Evolutionary conservation across 2,888 invertebrate species (phyloP).

Genomic region (Brachyopa scutellaris): DNA sequence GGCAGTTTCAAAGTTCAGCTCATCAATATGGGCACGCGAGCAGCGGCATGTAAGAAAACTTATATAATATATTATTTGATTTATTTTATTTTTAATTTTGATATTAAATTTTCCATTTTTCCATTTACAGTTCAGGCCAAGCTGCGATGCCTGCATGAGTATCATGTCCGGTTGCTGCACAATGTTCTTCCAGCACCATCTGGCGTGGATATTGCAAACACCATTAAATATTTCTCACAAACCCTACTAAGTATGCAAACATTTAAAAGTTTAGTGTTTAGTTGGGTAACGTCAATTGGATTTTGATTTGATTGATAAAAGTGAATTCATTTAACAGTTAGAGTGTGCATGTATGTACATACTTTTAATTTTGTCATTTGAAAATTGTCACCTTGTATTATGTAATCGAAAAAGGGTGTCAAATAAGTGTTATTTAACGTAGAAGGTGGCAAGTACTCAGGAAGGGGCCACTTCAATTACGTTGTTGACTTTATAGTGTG

Average conservation of each 20-base stretch:
- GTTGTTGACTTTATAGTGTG: no score
- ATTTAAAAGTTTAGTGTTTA: not conserved
- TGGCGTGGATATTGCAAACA: constrained; percentile 97
- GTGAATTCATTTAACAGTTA: no score
- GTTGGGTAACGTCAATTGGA: not conserved
- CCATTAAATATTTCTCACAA: constrained; percentile 98
- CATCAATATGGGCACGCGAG: constrained; percentile 95
- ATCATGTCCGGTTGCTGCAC: constrained; percentile 95
- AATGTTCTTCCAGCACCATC: constrained; percentile 95
- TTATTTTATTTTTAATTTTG: constrained; percentile 28
- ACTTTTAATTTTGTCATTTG: no score
- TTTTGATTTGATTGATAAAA: not conserved
- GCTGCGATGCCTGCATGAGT: constrained; percentile 98
- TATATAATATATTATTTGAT: constrained; percentile 62
- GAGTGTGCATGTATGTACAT: not conserved
- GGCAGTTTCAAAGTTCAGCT: constrained; percentile 88
- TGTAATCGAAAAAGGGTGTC: constrained; percentile 5
- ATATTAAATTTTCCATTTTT: constrained; percentile 1
- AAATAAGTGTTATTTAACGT: not conserved
- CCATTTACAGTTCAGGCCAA: constrained; percentile 94
- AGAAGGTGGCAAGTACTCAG: not conserved
- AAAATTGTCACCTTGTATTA: no score
- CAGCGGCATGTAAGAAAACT: constrained; percentile 92
- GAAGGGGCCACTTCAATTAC: no score
- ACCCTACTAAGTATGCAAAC: constrained; percentile 95